phyloP scores from a whole-genome alignment of 2,888 invertebrate species.

The Mythimna albipuncta region DNA sequence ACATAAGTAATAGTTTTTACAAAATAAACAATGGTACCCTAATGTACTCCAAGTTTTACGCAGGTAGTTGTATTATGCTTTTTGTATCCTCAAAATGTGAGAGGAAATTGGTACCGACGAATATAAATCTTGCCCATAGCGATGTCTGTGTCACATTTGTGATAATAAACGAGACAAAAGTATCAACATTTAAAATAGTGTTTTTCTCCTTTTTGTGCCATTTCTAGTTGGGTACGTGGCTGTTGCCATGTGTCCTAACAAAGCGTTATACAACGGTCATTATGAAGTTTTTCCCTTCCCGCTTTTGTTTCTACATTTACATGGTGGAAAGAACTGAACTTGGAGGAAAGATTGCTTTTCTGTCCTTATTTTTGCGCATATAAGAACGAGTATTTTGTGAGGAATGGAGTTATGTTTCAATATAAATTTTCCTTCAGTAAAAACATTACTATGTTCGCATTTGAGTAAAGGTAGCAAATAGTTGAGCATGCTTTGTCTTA shows the following conservation, averaged over 20 bases:
- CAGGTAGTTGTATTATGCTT: slow-evolving; percentile 45
- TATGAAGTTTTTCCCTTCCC: slow-evolving; percentile 43
- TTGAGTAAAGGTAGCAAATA: slow-evolving; percentile 2
- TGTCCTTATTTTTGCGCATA: slow-evolving; percentile 19
- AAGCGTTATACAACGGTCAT: slow-evolving; percentile 51
- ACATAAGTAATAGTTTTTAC: not conserved
- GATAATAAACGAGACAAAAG: slow-evolving; percentile 61
- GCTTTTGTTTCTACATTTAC: slow-evolving; percentile 56
- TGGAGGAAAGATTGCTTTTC: slow-evolving; percentile 45
- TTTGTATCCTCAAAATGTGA: slow-evolving; percentile 51
- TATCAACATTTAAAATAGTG: slow-evolving; percentile 60
- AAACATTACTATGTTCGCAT: not conserved
- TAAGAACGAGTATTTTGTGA: slow-evolving; percentile 11
- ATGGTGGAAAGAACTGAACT: slow-evolving; percentile 44
- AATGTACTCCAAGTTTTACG: slow-evolving; percentile 32
- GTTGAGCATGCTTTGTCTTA: not conserved
- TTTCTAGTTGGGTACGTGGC: slow-evolving; percentile 42
- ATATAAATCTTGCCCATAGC: slow-evolving; percentile 56
- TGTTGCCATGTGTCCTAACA: slow-evolving; percentile 44
- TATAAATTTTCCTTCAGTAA: slow-evolving; percentile 16
- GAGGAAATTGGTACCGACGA: slow-evolving; percentile 51
- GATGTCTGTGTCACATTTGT: slow-evolving; percentile 61
- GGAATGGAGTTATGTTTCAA: slow-evolving; percentile 25
- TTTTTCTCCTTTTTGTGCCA: slow-evolving; percentile 41
- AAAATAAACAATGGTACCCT: slow-evolving; percentile 45